phyloP scores from a whole-genome alignment of 1,140 invertebrate species.

The Dysdera silvatica region DNA sequence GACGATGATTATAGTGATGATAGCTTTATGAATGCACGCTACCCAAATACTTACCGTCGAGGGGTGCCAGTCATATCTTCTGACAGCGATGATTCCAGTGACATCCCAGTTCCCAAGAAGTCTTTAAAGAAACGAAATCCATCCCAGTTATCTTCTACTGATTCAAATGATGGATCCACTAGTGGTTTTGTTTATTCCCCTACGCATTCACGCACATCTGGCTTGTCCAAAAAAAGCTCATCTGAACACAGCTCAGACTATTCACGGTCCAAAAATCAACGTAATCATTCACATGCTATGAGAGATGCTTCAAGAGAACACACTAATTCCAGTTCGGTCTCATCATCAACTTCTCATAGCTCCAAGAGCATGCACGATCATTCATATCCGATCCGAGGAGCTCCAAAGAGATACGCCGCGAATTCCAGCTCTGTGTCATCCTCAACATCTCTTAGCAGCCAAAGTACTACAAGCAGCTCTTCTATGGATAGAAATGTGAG shows the following conservation, averaged over 20 bases:
- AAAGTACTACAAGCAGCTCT: too few species aligned
- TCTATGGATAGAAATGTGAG: neutral
- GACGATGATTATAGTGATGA: conserved; percentile 1
- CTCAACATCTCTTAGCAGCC: too few species aligned
- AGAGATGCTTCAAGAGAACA: too few species aligned
- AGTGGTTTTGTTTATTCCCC: neutral
- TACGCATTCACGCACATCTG: neutral
- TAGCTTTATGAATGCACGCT: too few species aligned
- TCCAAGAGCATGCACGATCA: too few species aligned
- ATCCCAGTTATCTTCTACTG: neutral
- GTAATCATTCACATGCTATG: too few species aligned
- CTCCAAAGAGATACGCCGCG: too few species aligned
- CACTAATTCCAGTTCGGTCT: too few species aligned
- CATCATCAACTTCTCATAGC: too few species aligned
- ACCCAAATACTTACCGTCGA: neutral
- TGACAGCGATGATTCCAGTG: conserved; percentile 18
- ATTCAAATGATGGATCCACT: neutral
- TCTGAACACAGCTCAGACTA: neutral
- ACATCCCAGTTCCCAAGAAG: neutral
- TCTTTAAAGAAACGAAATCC: neutral
- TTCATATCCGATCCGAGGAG: too few species aligned
- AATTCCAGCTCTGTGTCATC: too few species aligned
- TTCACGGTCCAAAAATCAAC: neutral
- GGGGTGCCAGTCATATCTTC: conserved; percentile 8
- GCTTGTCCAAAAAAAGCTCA: neutral